Evolutionary conservation across 2,888 invertebrate genomes (phyloP), one percentile per base, ranked within the genome.

Genomic region (Epirrhoe tristata): DNA sequence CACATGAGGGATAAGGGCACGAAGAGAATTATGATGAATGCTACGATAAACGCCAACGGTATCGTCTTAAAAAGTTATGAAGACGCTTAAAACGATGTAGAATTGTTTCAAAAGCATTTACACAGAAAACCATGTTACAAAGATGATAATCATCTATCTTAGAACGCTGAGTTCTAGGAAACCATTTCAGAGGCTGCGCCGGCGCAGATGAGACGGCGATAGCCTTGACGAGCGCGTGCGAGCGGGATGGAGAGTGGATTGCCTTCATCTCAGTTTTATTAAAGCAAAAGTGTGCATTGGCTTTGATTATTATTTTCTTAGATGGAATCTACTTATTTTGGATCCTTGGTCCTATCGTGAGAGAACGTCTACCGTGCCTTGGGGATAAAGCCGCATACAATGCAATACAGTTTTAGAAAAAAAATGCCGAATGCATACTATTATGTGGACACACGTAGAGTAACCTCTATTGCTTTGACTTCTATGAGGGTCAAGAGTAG

Each of bases 151-250:
- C 78, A 83, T 83, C 81, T 81, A 80, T 61, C 60, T 67, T 16
- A 77, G 81, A 81, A 78, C 79, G 76, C 69, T 61, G 75, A 81
- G 74, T 90, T 91, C 91, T 83, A 65, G 82, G 91, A 91, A 90
- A 82, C 80, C 74, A 76, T 82, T 81, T 79, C 79, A 80, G 87
- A 87, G 87, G 86, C 87, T 87, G 86, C 79, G 80, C 72, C 50
- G 64, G 76, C 69, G 79, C 72, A 59, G 4, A 17, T 1, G 63
- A 31, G 71, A 81, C 17, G 63, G 79, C 67, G 10, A 70, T 75
- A 78, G 14, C 43, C n/a, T 16, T 5, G 16, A 8, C 7, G 8
- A 39, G 50, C 36, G 73, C 12, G 82, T 65, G 75, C 7, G 77
- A 87, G 69, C 43, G 73, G 72, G 83, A 86, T 69, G 68, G 72